phyloP scores from a whole-genome alignment of 2,797 vertebrate genomes.

The Paramormyrops hopkinsi region DNA sequence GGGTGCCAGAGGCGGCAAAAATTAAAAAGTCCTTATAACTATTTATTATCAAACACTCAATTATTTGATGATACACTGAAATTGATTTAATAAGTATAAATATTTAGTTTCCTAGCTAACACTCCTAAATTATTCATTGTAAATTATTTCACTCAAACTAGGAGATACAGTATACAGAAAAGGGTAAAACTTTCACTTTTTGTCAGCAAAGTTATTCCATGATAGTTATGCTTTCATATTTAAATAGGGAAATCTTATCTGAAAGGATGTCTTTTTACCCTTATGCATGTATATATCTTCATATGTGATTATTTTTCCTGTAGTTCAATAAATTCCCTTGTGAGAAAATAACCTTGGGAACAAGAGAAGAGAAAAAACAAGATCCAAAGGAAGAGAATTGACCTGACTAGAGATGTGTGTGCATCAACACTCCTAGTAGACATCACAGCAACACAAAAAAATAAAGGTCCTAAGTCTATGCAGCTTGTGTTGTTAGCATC shows the following conservation, averaged over 20 bases:
- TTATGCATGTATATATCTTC: background rate
- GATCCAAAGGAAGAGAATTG: background rate
- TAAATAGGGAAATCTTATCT: background rate
- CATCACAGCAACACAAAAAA: background rate
- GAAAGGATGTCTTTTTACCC: background rate
- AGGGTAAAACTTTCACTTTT: background rate
- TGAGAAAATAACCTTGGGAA: background rate
- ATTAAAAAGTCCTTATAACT: background rate
- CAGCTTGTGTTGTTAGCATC: background rate
- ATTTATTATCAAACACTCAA: background rate
- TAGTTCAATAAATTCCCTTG: background rate
- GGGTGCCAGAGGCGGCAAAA: background rate
- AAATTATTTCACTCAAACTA: background rate
- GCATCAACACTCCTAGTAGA: background rate
- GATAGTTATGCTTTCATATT: background rate
- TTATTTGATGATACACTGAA: background rate
- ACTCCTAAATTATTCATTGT: background rate
- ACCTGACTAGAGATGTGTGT: background rate
- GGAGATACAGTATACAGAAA: background rate
- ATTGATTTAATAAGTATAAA: background rate
- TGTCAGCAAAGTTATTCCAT: background rate
- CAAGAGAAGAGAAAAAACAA: background rate
- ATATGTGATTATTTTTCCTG: background rate
- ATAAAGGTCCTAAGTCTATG: background rate
- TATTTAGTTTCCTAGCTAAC: background rate